Evolutionary conservation across 35 echinoderm and acorn worm genomes (phyloP), one percentile per base, ranked within the genome.

Genomic region (Lytechinus pictus): DNA sequence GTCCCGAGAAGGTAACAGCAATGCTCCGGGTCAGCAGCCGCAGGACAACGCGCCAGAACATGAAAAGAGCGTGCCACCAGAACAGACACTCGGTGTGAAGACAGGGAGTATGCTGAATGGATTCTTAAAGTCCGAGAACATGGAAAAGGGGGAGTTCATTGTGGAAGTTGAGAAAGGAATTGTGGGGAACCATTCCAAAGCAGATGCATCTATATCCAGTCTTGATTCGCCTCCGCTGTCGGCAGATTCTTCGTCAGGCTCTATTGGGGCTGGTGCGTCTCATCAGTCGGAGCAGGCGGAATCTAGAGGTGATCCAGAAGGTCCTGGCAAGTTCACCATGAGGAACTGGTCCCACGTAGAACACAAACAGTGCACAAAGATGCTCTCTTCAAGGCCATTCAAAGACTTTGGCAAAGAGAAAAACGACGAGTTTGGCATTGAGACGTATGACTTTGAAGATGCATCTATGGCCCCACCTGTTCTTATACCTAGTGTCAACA

Each of bases 341-440:
- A 93, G 53, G 27, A 93, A 93, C 92, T 93, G 92, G 92, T 93
- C 92, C 12, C 92, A 93, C n/a, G 92, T 93, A 27, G 53, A 93
- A 27, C 92, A 93, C 54, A 93, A 93, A 57, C 66, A 93, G 11
- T 93, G 53, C 54, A 57, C n/a, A 27, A 93, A 93, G 92, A 93
- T 93, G 28, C 92, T 93, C 14, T 55, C 92, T 27, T 93, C 92
- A 54, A 93, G 92, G 55, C 92, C 92, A 21, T 93, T 93, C 92
- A 93, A 93, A 57, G 53, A 93, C 53, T 93, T 93, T 93, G 92
- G 10, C 10, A 93, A 57, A 55, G 92, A 93, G 27, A 93, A 93
- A 55, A 54, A 27, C 16, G 92, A 57, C 16, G 54, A 93, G 53
- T 93, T 93, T 93, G 92, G 54, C 29, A 93, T 93, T 10, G 92